These are phyloP conservation scores for Phalera bucephala DNA, from an alignment of 2,888 invertebrate species.

Conservation along the genomic window DNA sequence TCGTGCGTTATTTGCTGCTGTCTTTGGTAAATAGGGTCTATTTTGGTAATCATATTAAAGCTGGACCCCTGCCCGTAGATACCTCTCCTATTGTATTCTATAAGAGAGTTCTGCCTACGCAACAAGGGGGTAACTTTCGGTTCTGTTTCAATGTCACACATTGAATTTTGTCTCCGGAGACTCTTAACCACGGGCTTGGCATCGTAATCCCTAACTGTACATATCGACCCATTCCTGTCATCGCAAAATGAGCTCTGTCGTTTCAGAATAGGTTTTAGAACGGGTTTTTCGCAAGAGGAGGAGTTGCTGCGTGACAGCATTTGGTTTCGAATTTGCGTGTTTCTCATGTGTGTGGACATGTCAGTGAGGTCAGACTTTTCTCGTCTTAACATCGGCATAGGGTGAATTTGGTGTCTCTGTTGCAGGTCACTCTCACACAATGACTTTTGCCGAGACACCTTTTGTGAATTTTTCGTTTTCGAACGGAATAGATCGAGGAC, in stretches of 20 bases:
- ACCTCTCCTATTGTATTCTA: constrained; percentile 77
- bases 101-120: constrained; percentile 79
- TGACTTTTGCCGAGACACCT: constrained; percentile 78
- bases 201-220: constrained; percentile 74
- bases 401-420: constrained; percentile 58
- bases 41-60: constrained; percentile 82
- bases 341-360: constrained; percentile 69
- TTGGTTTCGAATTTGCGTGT: constrained; percentile 71
- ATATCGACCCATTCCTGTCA: constrained; percentile 71
- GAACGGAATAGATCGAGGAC: constrained; percentile 80
- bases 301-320: constrained; percentile 79
- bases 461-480: constrained; percentile 76
- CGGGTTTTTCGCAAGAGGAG: constrained; percentile 75
- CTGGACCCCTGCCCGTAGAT: constrained; percentile 71
- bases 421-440: constrained; percentile 76
- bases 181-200: constrained; percentile 67
- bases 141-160: constrained; percentile 81
- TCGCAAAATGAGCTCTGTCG: constrained; percentile 79
- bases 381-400: constrained; percentile 67
- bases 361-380: constrained; percentile 76
- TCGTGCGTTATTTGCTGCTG: constrained; percentile 76
- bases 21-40: constrained; percentile 82
- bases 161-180: constrained; percentile 73
- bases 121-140: constrained; percentile 80
- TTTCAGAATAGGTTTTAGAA: constrained; percentile 74